phyloP scores from a whole-genome alignment of 2,113 vertebrate genomes.

The Pundamilia nyererei region DNA sequence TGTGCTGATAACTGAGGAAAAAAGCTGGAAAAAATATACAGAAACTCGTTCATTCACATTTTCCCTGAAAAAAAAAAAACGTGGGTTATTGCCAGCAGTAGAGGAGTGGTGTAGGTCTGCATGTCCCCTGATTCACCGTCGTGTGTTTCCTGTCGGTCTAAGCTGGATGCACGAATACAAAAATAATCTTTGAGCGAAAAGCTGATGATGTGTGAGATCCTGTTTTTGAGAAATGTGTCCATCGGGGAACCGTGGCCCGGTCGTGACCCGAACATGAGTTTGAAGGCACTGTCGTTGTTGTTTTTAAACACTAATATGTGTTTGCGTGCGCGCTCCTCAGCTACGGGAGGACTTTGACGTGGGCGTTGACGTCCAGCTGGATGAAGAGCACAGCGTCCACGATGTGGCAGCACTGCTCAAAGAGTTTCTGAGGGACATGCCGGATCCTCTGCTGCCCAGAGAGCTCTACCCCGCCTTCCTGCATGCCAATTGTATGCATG shows the following conservation, averaged over 20 bases:
- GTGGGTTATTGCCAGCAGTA: accelerated
- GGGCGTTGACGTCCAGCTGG: constrained; percentile 73
- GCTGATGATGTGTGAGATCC: constrained; percentile 36
- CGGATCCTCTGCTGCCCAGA: constrained; percentile 80
- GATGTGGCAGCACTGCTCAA: constrained; percentile 89
- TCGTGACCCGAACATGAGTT: not conserved
- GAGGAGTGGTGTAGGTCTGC: not conserved
- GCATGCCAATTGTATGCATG: constrained; percentile 75
- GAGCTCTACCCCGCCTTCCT: constrained; percentile 88
- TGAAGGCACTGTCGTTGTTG: not conserved
- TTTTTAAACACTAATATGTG: not conserved
- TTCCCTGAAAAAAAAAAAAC: not conserved
- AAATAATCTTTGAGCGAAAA: not conserved
- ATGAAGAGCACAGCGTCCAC: constrained; percentile 83
- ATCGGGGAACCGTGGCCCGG: not conserved
- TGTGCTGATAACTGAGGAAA: not conserved
- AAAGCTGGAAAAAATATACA: not conserved
- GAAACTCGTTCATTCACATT: not conserved
- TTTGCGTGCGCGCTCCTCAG: constrained; percentile 3
- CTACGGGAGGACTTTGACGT: constrained; percentile 66
- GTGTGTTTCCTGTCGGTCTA: not conserved
- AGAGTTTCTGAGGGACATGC: constrained; percentile 86
- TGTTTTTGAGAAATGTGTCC: constrained; percentile 25
- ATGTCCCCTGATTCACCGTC: not conserved
- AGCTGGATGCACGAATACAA: not conserved